Base-by-base conservation (phyloP, 2,888 invertebrate species). In the Spatulosminthurus flaviceps region DNA sequence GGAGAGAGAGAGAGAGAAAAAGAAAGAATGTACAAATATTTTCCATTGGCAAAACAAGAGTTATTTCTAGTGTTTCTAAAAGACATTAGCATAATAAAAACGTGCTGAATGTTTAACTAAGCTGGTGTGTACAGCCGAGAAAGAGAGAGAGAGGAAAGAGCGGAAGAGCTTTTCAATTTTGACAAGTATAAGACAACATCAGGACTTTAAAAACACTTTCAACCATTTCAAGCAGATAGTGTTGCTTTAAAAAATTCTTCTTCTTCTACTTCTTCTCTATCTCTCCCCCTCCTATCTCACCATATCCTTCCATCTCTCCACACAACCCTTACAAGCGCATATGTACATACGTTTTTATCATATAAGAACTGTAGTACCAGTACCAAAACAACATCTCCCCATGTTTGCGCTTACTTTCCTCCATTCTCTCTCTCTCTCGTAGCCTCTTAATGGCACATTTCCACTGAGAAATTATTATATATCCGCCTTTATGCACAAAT, bases 101-200 rank as follows among this genome's bases (percentile, higher is more conserved):
- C 51, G 64, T 74, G 74, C 34, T 64, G 73, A 73, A 73, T 73
- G 51, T 51, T 73, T 60, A 60, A 60, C 51, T 73, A 42, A 71
- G 43, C 29, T 16, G 51, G 64, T 60, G 60, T 24, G 60, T 51
- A 64, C 4, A 51, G 51, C 51, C 51, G 51, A 19, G 51, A 51
- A 66, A 43, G 75, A 76, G 67, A 66, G 75, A 66, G 66, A 76
- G 75, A 76, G 51, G 51, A 51, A 66, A 43, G 75, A 76, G 67
- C 75, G 75, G 75, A 76, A 76, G 75, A 76, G 75, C 66, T 64
- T 76, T 76, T 66, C 67, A 76, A 76, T 34, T 67, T 67, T 76
- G 74, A 74, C 74, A 74, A 74, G 74, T 74, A 60, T 74, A 61
- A 74, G 61, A 72, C 72, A 72, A 72, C 72, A 72, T 72, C 51